phyloP scores from a whole-genome alignment of 2,888 invertebrate genomes.

The Luffia ferchaultella region DNA sequence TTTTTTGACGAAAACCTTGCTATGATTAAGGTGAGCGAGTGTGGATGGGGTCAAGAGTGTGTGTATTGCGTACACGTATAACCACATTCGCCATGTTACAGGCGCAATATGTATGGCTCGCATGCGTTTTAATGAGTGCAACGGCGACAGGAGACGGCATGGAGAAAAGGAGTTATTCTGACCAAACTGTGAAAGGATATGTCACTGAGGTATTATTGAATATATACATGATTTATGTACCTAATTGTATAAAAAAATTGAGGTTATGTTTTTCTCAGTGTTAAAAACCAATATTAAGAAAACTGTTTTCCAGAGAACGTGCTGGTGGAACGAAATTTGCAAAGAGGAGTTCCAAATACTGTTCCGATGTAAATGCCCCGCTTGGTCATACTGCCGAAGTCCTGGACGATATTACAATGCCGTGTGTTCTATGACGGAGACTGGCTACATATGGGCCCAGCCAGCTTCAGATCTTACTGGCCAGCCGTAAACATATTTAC shows the following conservation, averaged over 20 bases:
- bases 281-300: no score
- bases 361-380: constrained; percentile 88
- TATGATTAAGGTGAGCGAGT: constrained; percentile 48
- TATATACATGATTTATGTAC: not conserved
- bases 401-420: constrained; percentile 92
- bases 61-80: constrained; percentile 21
- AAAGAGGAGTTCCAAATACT: constrained; percentile 90
- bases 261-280: not conserved
- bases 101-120: constrained; percentile 43
- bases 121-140: constrained; percentile 38
- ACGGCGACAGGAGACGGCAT: constrained; percentile 42
- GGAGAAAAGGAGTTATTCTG: constrained; percentile 77
- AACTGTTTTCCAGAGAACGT: constrained; percentile 74
- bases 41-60: constrained; percentile 15
- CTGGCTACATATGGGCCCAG: constrained; percentile 91
- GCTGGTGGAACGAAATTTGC: constrained; percentile 95
- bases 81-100: constrained; percentile 24
- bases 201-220: constrained; percentile 76
- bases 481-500: constrained; percentile 23
- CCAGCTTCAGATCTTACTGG: constrained; percentile 64
- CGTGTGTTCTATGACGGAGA: constrained; percentile 88
- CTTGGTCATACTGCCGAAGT: constrained; percentile 87
- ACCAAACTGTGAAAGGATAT: constrained; percentile 83
- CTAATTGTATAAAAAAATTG: not conserved
- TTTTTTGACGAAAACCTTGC: constrained; percentile 37